A percentile compares a stretch with the other conserved stretches of the same genome.
Conservation (phyloP, 2,797 vertebrate species). For the Cichlasoma orientale region DNA sequence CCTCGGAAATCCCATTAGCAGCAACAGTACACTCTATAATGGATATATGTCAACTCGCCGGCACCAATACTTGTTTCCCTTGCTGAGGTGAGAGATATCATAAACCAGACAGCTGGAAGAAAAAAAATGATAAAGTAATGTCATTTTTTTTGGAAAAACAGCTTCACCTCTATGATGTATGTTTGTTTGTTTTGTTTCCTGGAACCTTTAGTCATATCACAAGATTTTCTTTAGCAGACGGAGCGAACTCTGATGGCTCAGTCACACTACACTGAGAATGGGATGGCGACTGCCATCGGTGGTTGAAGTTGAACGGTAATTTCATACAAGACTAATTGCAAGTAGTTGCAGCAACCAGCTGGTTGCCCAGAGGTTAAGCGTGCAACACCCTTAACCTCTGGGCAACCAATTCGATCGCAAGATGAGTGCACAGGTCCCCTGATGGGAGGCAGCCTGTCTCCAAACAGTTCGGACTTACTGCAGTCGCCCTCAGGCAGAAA, state of each 20-base stretch:
- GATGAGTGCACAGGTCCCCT: not conserved
- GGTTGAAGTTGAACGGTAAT: not conserved
- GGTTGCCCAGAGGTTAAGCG: too few species aligned
- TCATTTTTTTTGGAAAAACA: not conserved
- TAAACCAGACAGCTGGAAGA: conserved; percentile 11
- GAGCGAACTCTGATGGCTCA: too few species aligned
- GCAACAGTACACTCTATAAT: conserved; percentile 52
- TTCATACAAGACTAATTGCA: not conserved
- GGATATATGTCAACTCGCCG: conserved; percentile 48
- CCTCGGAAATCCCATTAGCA: conserved; percentile 58
- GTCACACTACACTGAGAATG: not conserved
- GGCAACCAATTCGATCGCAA: not conserved
- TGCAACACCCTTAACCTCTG: too few species aligned
- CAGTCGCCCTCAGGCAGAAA: not conserved
- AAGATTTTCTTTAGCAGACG: not conserved
- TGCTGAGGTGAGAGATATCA: conserved; percentile 33
- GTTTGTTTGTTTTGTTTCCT: not conserved
- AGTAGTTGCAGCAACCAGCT: too few species aligned
- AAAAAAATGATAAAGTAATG: conserved; percentile 8
- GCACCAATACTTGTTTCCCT: conserved; percentile 39
- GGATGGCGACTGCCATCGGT: not conserved
- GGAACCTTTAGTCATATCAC: not conserved
- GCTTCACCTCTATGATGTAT: not conserved
- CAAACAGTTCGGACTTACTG: not conserved
- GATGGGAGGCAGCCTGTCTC: not conserved